phyloP scores from a whole-genome alignment of 2,888 invertebrate genomes.

The Plutella xylostella region DNA sequence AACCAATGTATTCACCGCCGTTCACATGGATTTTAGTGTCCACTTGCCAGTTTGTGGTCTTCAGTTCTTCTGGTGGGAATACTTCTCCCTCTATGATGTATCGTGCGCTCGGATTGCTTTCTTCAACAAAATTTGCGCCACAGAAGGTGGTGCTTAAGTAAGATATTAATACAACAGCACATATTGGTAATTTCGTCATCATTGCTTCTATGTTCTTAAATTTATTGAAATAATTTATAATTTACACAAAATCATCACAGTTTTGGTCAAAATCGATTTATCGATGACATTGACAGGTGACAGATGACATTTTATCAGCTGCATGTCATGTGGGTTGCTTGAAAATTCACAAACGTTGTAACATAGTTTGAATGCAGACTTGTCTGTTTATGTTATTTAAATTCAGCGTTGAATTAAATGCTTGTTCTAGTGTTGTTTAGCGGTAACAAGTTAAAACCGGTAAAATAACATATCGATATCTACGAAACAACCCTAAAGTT shows the following conservation, averaged over 20 bases:
- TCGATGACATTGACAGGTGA: not conserved
- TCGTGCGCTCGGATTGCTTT: conserved; percentile 57
- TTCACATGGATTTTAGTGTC: conserved; percentile 86
- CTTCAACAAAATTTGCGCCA: conserved; percentile 38
- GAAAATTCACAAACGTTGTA: no score
- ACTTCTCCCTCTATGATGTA: conserved; percentile 87
- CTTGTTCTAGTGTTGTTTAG: no score
- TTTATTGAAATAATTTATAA: not conserved
- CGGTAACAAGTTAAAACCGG: no score
- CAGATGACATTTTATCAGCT: no score
- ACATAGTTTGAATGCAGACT: no score
- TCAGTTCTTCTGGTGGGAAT: conserved; percentile 75
- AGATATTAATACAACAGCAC: not conserved
- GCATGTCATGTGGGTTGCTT: no score
- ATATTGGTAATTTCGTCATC: not conserved
- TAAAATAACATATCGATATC: no score
- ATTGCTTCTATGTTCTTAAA: not conserved
- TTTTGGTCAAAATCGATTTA: not conserved
- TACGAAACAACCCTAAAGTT: not conserved
- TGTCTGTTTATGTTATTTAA: no score
- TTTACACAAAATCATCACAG: no score
- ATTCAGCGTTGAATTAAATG: no score
- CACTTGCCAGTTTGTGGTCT: conserved; percentile 77
- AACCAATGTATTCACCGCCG: conserved; percentile 89
- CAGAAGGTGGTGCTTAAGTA: conserved; percentile 22